These are phyloP conservation scores for Trachops cirrhosus DNA, from an alignment of 2,797 vertebrate genomes.

Conservation along the genomic window DNA sequence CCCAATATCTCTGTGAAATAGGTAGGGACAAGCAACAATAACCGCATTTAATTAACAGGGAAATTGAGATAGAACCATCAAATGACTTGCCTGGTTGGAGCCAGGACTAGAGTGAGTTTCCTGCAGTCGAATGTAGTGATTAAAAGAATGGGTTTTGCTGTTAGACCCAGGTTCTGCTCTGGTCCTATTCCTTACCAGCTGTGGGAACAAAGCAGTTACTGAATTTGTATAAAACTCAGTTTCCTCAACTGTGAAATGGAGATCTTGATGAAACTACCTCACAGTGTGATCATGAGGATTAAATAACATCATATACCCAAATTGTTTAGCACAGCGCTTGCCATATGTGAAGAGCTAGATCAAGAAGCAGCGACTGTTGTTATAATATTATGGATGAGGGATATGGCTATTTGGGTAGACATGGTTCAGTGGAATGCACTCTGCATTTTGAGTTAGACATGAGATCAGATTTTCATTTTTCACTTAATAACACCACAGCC, in stretches of 20 bases:
- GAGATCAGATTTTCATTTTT: neutral
- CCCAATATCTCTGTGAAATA: conserved; percentile 38
- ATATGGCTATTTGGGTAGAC: neutral
- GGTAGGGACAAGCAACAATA: neutral
- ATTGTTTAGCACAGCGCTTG: neutral
- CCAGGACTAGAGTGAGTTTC: neutral
- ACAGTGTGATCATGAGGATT: neutral
- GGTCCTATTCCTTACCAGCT: neutral
- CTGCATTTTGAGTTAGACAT: conserved; percentile 6
- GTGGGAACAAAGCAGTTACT: neutral
- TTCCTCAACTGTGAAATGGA: neutral
- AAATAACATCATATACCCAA: neutral
- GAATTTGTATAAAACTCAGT: neutral
- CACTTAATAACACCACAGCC: neutral
- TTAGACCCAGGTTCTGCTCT: neutral
- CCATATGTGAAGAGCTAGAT: neutral
- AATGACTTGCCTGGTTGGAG: neutral
- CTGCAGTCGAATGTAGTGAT: neutral
- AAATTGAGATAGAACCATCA: conserved; percentile 7
- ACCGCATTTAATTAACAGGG: conserved; percentile 41
- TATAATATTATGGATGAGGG: neutral
- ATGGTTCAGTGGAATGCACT: neutral
- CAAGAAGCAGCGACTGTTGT: neutral
- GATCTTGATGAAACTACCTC: neutral
- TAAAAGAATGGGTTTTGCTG: neutral